Evolutionary conservation across 2,888 invertebrate species (phyloP).

Genomic region (Tachystola acroxantha): DNA sequence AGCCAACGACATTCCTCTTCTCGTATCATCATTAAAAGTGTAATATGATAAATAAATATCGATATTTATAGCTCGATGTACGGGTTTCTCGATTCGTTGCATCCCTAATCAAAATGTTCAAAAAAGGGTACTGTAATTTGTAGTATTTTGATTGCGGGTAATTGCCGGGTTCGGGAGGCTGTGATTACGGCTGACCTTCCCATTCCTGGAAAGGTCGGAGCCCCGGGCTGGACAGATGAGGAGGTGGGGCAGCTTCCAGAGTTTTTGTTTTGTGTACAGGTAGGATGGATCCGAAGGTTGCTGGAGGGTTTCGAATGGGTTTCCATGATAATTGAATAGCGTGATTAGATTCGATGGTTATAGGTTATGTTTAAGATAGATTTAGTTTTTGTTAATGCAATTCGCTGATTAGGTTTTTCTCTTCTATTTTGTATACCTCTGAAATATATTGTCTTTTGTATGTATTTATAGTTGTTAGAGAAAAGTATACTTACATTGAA

Average conservation of each 20-base stretch:
- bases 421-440: no score
- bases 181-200: constrained; percentile 54
- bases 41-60: no score
- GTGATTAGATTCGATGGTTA: constrained; percentile 3
- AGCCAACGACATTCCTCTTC: no score
- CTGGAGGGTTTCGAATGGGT: constrained; percentile 20
- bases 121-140: constrained; percentile 56
- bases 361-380: not conserved
- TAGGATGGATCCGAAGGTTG: constrained; percentile 20
- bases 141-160: constrained; percentile 66
- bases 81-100: no score
- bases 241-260: constrained; percentile 46
- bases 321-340: constrained; percentile 3
- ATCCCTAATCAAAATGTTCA: constrained; percentile 14
- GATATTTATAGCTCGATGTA: no score
- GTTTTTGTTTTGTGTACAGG: constrained; percentile 21
- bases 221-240: constrained; percentile 49
- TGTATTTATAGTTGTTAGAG: no score
- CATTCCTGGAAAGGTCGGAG: constrained; percentile 55
- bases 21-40: no score
- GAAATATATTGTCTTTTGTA: no score
- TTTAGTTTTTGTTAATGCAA: not conserved
- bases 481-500: no score
- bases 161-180: constrained; percentile 47
- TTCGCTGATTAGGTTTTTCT: no score